Evolutionary conservation across 1,140 invertebrate species (phyloP), one percentile per base, ranked within the genome.

Genomic region (Camponotus pennsylvanicus): DNA sequence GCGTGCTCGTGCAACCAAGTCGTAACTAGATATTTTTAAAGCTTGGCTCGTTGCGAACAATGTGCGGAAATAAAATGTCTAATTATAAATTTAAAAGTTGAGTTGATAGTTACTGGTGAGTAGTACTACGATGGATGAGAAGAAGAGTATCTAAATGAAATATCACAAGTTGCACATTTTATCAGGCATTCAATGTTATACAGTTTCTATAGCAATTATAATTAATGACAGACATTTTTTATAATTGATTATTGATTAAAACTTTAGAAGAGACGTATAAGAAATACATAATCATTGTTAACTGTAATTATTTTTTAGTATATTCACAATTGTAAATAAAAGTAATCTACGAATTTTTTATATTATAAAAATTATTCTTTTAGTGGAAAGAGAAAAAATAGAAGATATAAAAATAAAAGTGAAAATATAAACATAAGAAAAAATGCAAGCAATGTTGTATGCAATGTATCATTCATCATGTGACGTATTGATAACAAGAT

Each of bases 71-170:
- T 83, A 83, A 83, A 83, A 83, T 83, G 79, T 57, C 75, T 83
- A 83, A 83, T 83, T 83, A 83, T 75, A 73, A 73, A 75, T 75
- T 55, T 83, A 83, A 83, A n/a, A 83, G 69, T 13, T 57, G 57
- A 83, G 69, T 49, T 75, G 69, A 61, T 45, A 55, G 42, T 73
- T 73, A 61, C 55, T 32, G 55, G 55, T 69, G 69, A 83, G 61
- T 61, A 45, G 18, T 37, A 73, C 61, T 34, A 34, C 69, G n/a
- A 69, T 15, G 9, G n/a, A 45, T 61, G n/a, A 52, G 63, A 55
- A 7, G 61, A 61, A 37, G 69, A 55, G 55, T 42, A 27, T 18
- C 18, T 37, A 49, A 75, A 42, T 73, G 1, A 37, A 61, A 27
- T 21, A 45, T 75, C 49, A 82, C n/a, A 21, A n/a, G 27, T 73